These are phyloP conservation scores for Sphaerophoria rueppellii DNA, from an alignment of 2,888 invertebrate species.

Conservation along the genomic window DNA sequence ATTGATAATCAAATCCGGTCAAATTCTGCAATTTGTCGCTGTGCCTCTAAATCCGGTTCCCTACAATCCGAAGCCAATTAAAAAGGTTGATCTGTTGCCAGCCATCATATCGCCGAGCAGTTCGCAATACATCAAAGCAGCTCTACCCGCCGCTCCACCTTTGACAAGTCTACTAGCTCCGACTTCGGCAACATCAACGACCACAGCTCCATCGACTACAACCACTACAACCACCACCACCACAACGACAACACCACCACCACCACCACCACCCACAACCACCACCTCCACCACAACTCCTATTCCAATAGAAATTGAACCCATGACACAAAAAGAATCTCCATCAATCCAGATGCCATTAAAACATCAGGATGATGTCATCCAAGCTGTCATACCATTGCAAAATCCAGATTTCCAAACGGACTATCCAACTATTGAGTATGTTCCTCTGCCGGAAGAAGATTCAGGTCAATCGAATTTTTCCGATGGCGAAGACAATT, in stretches of 20 bases:
- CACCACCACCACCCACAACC: constrained; percentile 66
- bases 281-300: constrained; percentile 37
- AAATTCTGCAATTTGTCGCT: constrained; percentile 77
- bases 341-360: neutral
- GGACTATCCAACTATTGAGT: constrained; percentile 80
- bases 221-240: constrained; percentile 64
- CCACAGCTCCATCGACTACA: constrained; percentile 70
- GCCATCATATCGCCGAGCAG: constrained; percentile 78
- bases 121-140: constrained; percentile 75
- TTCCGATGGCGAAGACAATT: constrained; percentile 78
- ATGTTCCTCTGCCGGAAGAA: constrained; percentile 77
- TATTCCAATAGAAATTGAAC: constrained; percentile 36
- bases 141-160: constrained; percentile 72
- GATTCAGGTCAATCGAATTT: constrained; percentile 72
- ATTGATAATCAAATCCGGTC: constrained; percentile 75
- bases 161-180: constrained; percentile 30
- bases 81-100: constrained; percentile 77
- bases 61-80: constrained; percentile 75
- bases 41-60: constrained; percentile 78
- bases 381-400: constrained; percentile 31
- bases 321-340: constrained; percentile 59
- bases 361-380: neutral
- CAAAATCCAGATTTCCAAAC: constrained; percentile 76
- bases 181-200: constrained; percentile 73
- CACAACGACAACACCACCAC: constrained; percentile 73